These are phyloP conservation scores for Caenorhabditis parvicauda DNA, from an alignment of 2,888 invertebrate species.

Conservation along the genomic window DNA sequence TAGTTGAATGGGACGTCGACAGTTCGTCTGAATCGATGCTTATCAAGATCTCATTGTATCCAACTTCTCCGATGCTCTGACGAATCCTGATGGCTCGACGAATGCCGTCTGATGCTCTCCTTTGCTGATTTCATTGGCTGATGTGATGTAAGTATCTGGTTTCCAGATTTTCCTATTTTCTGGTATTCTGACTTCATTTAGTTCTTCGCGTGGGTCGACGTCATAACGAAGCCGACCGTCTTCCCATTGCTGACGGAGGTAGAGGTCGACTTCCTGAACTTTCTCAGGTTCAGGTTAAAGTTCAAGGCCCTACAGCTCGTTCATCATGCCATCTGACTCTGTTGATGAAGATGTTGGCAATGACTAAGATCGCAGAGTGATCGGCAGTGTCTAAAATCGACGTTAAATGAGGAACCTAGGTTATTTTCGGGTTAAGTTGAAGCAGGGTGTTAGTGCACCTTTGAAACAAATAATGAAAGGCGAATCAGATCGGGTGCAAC, in stretches of 20 bases:
- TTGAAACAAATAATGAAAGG: slow-evolving; percentile 17
- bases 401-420: background rate
- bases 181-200: slow-evolving; percentile 50
- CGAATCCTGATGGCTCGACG: slow-evolving; percentile 53
- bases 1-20: slow-evolving; percentile 36
- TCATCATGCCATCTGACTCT: slow-evolving; percentile 50
- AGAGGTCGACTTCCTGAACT: slow-evolving; percentile 55
- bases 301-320: slow-evolving; percentile 25
- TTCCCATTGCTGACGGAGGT: slow-evolving; percentile 60
- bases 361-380: slow-evolving; percentile 55
- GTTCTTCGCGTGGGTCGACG: slow-evolving; percentile 53
- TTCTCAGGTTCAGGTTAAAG: background rate
- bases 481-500: slow-evolving; percentile 12
- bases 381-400: slow-evolving; percentile 50
- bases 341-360: slow-evolving; percentile 52
- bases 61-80: slow-evolving; percentile 43
- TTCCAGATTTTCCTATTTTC: slow-evolving; percentile 48
- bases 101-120: slow-evolving; percentile 15
- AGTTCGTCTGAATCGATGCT: slow-evolving; percentile 20
- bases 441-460: background rate
- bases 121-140: slow-evolving; percentile 32
- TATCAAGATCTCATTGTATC: background rate
- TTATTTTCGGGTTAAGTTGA: background rate
- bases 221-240: slow-evolving; percentile 55
- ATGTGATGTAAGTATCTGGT: slow-evolving; percentile 58